Percentiles rank a stretch among this genome's conserved stretches.
phyloP scores from a whole-genome alignment of 2,113 vertebrate genomes.

The Oostethus manadensis region DNA sequence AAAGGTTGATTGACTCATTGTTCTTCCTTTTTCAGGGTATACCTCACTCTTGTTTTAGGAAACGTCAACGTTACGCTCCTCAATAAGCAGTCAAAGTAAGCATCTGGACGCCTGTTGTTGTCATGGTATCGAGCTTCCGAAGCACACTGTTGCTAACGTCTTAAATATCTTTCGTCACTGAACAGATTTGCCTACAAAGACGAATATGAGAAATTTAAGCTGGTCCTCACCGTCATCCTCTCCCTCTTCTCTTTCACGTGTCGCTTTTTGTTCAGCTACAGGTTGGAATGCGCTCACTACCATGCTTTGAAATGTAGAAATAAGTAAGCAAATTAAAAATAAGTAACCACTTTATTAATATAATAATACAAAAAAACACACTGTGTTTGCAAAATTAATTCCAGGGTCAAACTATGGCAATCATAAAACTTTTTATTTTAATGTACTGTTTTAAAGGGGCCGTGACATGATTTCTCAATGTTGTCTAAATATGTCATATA shows the following conservation, averaged over 20 bases:
- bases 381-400: too few relatives aligned
- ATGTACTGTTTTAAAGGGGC: too few relatives aligned
- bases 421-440: too few relatives aligned
- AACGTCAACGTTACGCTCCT: slow-evolving; percentile 93
- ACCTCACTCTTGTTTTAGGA: slow-evolving; percentile 91
- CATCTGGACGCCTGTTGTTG: accelerated
- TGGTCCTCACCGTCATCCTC: slow-evolving; percentile 92
- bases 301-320: too few relatives aligned
- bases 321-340: too few relatives aligned
- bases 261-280: slow-evolving; percentile 87
- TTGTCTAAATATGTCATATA: too few relatives aligned
- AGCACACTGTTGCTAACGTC: background rate
- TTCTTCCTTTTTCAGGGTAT: slow-evolving; percentile 74
- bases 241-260: slow-evolving; percentile 89
- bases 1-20: background rate
- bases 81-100: slow-evolving; percentile 94
- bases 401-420: too few relatives aligned
- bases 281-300: slow-evolving; percentile 60
- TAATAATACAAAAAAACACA: too few relatives aligned
- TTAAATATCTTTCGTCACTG: accelerated
- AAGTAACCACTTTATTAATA: too few relatives aligned
- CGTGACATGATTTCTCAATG: too few relatives aligned
- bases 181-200: slow-evolving; percentile 94
- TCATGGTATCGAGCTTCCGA: background rate
- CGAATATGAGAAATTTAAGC: slow-evolving; percentile 96